Evolutionary conservation across 2,113 vertebrate genomes (phyloP).

Genomic region (Martes martes): DNA sequence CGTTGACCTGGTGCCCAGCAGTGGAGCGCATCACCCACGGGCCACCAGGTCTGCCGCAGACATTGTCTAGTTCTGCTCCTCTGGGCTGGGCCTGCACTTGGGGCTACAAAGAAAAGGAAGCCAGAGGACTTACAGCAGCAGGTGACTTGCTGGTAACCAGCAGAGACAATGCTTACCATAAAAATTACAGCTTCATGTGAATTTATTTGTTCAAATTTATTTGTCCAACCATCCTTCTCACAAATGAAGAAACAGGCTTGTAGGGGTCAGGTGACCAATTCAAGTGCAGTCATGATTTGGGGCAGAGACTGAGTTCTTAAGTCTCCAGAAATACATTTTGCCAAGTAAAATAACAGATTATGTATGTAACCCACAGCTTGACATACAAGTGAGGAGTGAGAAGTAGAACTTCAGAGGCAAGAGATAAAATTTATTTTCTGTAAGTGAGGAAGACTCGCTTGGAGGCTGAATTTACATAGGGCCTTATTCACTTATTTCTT

Average conservation of each 20-base stretch:
- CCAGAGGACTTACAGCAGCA: not conserved
- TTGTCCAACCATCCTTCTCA: no score
- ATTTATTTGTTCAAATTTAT: not conserved
- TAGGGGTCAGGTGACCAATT: no score
- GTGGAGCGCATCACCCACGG: rapidly evolving
- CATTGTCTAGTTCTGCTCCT: rapidly evolving
- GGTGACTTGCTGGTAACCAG: rapidly evolving
- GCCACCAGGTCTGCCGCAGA: rapidly evolving
- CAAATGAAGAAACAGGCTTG: not conserved
- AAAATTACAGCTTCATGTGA: not conserved
- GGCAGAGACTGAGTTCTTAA: not conserved
- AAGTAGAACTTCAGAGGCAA: not conserved
- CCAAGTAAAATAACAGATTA: not conserved
- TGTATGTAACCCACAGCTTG: not conserved
- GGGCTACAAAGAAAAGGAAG: not conserved
- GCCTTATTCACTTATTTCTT: not conserved
- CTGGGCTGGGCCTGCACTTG: rapidly evolving
- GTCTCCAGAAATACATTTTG: not conserved
- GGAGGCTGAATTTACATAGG: not conserved
- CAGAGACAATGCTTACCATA: not conserved
- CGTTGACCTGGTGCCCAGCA: rapidly evolving
- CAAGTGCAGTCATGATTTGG: not conserved
- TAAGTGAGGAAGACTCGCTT: not conserved
- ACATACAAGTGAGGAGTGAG: not conserved
- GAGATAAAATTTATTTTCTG: not conserved